Percentiles rank a stretch among this genome's conserved stretches.
phyloP scores from a whole-genome alignment of 2,888 invertebrate species.

The Dasysyrphus albostriatus region DNA sequence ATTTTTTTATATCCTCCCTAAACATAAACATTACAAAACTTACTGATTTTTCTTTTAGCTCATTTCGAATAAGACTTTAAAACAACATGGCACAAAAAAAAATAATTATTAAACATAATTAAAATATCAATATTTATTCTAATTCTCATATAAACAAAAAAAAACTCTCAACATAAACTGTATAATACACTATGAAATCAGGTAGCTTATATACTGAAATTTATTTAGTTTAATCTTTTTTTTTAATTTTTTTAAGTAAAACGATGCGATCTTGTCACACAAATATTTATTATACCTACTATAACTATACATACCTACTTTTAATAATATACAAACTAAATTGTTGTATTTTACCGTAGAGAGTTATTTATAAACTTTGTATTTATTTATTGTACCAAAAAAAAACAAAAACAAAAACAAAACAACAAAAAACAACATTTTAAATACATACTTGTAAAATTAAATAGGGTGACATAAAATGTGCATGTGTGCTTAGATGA shows the following conservation, averaged over 20 bases:
- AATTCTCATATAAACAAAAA: conserved; percentile 7
- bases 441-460: background rate
- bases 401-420: too few species aligned
- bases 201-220: conserved; percentile 10
- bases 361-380: conserved; percentile 61
- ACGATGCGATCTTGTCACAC: conserved; percentile 65
- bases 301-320: conserved; percentile 35
- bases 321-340: conserved; percentile 51
- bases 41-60: conserved; percentile 73
- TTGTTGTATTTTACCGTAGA: conserved; percentile 71
- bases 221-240: conserved; percentile 37
- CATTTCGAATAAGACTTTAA: conserved; percentile 79
- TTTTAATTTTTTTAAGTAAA: conserved; percentile 45
- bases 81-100: background rate
- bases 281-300: conserved; percentile 48
- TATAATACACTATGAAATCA: conserved; percentile 23
- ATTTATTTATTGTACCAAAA: conserved; percentile 53
- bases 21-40: background rate
- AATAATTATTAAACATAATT: background rate
- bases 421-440: background rate
- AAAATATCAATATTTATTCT: conserved; percentile 19
- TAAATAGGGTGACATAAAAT: background rate
- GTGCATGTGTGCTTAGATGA: background rate
- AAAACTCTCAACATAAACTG: conserved; percentile 20
- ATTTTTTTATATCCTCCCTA: background rate